Evolutionary conservation across 35 echinoderm and acorn worm genomes (phyloP).

Genomic region (Strongylocentrotus purpuratus): DNA sequence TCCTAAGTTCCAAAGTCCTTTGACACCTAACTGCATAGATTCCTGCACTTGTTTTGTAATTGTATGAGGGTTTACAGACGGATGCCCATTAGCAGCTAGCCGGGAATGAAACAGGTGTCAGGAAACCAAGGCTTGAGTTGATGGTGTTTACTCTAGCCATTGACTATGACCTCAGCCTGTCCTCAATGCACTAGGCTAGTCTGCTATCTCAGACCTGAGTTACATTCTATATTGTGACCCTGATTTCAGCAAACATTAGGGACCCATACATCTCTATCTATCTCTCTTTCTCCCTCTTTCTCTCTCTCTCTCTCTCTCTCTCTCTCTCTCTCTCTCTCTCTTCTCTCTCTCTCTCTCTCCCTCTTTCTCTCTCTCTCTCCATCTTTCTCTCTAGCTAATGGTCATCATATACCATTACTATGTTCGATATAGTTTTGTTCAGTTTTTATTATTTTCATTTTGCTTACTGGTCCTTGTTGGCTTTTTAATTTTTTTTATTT

Average conservation of each 20-base stretch:
- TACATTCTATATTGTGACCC: neutral
- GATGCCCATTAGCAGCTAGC: slow-evolving; percentile 19
- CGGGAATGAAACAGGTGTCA: slow-evolving; percentile 13
- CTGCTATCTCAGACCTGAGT: neutral
- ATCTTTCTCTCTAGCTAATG: too few relatives aligned
- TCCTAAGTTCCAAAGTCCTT: neutral
- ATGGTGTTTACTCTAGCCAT: slow-evolving; percentile 53
- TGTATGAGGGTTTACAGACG: slow-evolving; percentile 5
- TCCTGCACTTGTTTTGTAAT: neutral
- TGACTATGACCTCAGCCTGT: slow-evolving; percentile 51
- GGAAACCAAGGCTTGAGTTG: slow-evolving; percentile 46
- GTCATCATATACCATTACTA: neutral
- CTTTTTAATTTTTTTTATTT: neutral
- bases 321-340: neutral
- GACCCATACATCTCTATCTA: neutral
- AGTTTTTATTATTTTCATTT: neutral
- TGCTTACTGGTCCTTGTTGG: neutral
- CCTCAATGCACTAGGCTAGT: slow-evolving; percentile 41
- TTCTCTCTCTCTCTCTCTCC: neutral
- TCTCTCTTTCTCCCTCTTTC: neutral
- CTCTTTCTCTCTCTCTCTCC: neutral
- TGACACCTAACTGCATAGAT: neutral
- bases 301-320: neutral
- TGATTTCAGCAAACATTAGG: neutral
- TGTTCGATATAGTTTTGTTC: neutral